Conservation (phyloP, 2,113 vertebrate genomes). For the Nycticebus coucang region DNA sequence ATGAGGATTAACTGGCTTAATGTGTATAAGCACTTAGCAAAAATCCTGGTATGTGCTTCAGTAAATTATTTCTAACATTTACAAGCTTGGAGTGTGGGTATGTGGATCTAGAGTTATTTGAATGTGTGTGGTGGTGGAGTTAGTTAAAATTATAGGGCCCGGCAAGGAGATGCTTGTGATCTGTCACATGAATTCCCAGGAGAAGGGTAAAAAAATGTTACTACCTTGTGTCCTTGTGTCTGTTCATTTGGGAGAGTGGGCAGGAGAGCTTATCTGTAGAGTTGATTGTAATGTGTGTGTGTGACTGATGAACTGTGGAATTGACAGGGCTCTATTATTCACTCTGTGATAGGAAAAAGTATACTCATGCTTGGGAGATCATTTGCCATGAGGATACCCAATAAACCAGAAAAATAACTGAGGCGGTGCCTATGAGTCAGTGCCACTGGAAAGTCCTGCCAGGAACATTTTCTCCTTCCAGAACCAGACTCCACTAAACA, state of each 20-base stretch:
- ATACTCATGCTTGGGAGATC: neutral
- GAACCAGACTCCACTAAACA: neutral
- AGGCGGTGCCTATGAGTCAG: neutral
- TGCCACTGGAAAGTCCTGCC: neutral
- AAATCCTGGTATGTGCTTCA: neutral
- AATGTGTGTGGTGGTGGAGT: neutral
- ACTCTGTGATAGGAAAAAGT: neutral
- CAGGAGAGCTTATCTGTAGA: neutral
- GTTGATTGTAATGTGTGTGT: neutral
- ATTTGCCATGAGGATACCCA: neutral
- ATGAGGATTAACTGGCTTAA: neutral
- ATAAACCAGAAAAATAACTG: neutral
- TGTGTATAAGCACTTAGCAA: neutral
- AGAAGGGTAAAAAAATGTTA: neutral
- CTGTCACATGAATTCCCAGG: neutral
- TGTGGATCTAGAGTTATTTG: neutral
- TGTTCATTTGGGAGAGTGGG: neutral
- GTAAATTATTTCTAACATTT: neutral
- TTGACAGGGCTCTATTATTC: neutral
- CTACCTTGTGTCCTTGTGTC: neutral
- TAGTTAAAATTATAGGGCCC: neutral
- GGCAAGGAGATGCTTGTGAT: neutral
- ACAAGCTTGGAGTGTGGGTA: neutral
- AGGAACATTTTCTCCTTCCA: neutral
- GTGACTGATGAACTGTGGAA: neutral